phyloP scores from a whole-genome alignment of 2,888 invertebrate species.

The Hirtodrosophila cameraria region DNA sequence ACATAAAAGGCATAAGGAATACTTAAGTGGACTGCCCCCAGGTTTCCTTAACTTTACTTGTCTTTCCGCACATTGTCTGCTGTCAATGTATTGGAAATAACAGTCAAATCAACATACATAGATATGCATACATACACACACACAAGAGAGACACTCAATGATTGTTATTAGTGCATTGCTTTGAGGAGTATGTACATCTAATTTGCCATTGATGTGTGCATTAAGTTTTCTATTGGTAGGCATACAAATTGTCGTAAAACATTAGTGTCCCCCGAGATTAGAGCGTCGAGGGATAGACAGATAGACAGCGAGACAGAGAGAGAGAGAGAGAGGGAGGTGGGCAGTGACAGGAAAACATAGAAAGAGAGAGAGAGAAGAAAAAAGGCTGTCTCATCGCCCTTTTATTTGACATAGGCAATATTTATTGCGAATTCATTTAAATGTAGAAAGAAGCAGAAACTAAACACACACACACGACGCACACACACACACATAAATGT shows the following conservation, averaged over 20 bases:
- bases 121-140: conserved; percentile 14
- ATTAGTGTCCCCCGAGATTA: conserved; percentile 78
- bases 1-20: conserved; percentile 50
- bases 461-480: conserved; percentile 25
- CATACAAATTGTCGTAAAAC: conserved; percentile 74
- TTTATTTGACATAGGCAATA: conserved; percentile 79
- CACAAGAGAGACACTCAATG: conserved; percentile 53
- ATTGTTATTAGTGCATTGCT: conserved; percentile 74
- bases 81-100: conserved; percentile 73
- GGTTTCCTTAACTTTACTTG: too few species aligned
- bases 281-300: conserved; percentile 32
- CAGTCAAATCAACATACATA: conserved; percentile 65
- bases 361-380: conserved; percentile 23
- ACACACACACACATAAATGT: neutral
- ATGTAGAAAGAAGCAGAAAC: conserved; percentile 59
- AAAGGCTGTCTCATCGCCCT: conserved; percentile 75
- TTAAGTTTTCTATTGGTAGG: conserved; percentile 59
- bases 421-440: conserved; percentile 80
- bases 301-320: too few species aligned
- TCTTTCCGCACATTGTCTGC: too few species aligned
- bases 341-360: neutral
- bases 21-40: conserved; percentile 50
- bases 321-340: neutral
- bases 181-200: conserved; percentile 73
- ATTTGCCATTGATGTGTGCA: conserved; percentile 76